Evolutionary conservation across 2,113 vertebrate genomes (phyloP).

Genomic region (Parotia lawesii): DNA sequence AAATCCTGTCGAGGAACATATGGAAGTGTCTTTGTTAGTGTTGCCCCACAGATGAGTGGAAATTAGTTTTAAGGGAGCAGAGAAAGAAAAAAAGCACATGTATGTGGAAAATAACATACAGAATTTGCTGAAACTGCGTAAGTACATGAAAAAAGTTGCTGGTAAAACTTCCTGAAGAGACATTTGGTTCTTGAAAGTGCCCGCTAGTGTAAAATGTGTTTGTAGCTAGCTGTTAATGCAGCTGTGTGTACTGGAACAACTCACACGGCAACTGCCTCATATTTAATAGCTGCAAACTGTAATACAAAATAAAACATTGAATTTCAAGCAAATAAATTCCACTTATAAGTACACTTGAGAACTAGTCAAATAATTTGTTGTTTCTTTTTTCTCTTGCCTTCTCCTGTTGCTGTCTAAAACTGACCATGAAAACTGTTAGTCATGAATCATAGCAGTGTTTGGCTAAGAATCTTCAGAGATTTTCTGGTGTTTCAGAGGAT

Average conservation of each 20-base stretch:
- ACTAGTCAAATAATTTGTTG: neutral
- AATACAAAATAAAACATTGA: slow-evolving; percentile 51
- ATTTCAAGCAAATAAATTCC: slow-evolving; percentile 23
- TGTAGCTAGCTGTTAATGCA: slow-evolving; percentile 59
- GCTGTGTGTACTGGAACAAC: slow-evolving; percentile 61
- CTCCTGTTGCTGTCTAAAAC: slow-evolving; percentile 9
- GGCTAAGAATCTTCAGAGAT: neutral
- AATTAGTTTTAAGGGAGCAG: slow-evolving; percentile 22
- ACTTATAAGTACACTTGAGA: slow-evolving; percentile 15
- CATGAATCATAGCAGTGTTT: neutral
- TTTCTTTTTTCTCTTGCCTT: neutral
- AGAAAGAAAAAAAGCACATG: neutral
- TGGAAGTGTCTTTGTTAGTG: slow-evolving; percentile 53
- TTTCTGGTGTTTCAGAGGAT: neutral
- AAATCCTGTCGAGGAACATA: slow-evolving; percentile 10
- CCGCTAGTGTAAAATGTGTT: slow-evolving; percentile 33
- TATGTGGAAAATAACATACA: slow-evolving; percentile 1
- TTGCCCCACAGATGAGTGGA: slow-evolving; percentile 36
- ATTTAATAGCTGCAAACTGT: slow-evolving; percentile 57
- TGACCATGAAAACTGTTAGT: neutral
- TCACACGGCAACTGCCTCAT: slow-evolving; percentile 43
- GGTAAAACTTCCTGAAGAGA: slow-evolving; percentile 34
- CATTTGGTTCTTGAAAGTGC: slow-evolving; percentile 51
- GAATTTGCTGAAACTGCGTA: neutral
- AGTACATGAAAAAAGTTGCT: slow-evolving; percentile 17